Percentiles rank a stretch among this genome's conserved stretches.
Evolutionary conservation across 2,888 invertebrate genomes (phyloP).

Genomic region (Nasonia oneida): DNA sequence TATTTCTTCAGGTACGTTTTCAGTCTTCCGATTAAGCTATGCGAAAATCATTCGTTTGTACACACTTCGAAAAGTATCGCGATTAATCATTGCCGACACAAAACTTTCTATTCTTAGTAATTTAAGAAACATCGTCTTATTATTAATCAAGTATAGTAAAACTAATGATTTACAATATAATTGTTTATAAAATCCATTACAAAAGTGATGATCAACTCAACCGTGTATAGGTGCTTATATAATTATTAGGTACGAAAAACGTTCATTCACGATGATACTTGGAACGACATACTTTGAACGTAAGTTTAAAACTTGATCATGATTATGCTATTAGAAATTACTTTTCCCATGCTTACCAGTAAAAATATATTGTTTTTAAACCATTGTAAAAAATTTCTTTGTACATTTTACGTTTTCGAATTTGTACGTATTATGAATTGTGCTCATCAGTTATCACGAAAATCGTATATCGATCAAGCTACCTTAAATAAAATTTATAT

Average conservation of each 20-base stretch:
- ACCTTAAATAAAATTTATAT: slow-evolving; percentile 43
- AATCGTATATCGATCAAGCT: slow-evolving; percentile 33
- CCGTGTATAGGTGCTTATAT: background rate
- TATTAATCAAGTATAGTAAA: slow-evolving; percentile 12
- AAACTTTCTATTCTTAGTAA: slow-evolving; percentile 12
- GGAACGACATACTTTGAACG: slow-evolving; percentile 3
- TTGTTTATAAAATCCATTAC: slow-evolving; percentile 37
- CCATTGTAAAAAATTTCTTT: slow-evolving; percentile 45
- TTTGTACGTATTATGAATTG: slow-evolving; percentile 49
- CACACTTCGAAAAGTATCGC: slow-evolving; percentile 33
- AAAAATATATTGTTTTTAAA: slow-evolving; percentile 33
- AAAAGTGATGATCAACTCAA: slow-evolving; percentile 39
- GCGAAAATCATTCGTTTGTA: slow-evolving; percentile 42
- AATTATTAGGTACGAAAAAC: background rate
- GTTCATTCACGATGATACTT: background rate
- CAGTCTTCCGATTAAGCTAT: slow-evolving; percentile 72
- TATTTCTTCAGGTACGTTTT: slow-evolving; percentile 73
- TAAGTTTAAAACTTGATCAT: slow-evolving; percentile 14
- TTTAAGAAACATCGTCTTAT: slow-evolving; percentile 12
- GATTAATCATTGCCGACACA: slow-evolving; percentile 52
- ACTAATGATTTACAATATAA: background rate
- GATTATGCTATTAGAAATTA: slow-evolving; percentile 2
- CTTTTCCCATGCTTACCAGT: background rate
- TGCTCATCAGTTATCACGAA: slow-evolving; percentile 25
- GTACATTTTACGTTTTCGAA: slow-evolving; percentile 31